These are phyloP conservation scores for Protobothrops mucrosquamatus DNA, from an alignment of 2,113 vertebrate genomes.

Conservation along the genomic window DNA sequence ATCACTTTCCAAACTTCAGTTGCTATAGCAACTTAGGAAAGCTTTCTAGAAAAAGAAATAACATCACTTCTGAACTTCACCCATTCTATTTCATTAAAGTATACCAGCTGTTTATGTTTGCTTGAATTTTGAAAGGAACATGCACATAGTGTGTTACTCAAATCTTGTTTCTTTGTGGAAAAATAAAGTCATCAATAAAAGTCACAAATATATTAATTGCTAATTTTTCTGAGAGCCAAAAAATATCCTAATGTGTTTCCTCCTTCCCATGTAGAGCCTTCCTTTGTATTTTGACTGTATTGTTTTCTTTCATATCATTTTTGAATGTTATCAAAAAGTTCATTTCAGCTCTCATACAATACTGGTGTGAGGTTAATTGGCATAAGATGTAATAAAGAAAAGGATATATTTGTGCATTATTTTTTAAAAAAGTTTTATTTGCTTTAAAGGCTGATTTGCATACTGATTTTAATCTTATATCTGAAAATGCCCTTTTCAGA, in stretches of 20 bases:
- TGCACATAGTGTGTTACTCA: neutral
- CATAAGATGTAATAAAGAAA: neutral
- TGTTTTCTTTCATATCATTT: neutral
- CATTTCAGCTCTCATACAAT: neutral
- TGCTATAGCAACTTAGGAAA: conserved; percentile 49
- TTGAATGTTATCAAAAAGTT: neutral
- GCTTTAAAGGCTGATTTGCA: neutral
- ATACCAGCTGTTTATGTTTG: conserved; percentile 15
- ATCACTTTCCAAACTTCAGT: conserved; percentile 15
- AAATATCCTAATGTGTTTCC: neutral
- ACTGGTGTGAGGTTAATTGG: neutral
- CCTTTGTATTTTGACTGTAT: neutral
- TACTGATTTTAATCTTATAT: neutral
- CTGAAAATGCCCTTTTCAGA: neutral
- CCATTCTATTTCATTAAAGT: conserved; percentile 10
- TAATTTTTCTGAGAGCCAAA: neutral
- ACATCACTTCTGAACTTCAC: conserved; percentile 45
- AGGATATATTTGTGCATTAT: neutral
- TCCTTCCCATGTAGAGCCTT: neutral
- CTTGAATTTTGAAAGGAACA: neutral
- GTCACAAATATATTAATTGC: neutral
- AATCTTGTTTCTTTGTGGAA: neutral
- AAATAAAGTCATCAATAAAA: neutral
- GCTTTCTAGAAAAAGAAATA: conserved; percentile 37
- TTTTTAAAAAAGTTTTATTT: neutral